Base-by-base conservation (phyloP, 2,113 vertebrate genomes). In the Brachyistius frenatus region DNA sequence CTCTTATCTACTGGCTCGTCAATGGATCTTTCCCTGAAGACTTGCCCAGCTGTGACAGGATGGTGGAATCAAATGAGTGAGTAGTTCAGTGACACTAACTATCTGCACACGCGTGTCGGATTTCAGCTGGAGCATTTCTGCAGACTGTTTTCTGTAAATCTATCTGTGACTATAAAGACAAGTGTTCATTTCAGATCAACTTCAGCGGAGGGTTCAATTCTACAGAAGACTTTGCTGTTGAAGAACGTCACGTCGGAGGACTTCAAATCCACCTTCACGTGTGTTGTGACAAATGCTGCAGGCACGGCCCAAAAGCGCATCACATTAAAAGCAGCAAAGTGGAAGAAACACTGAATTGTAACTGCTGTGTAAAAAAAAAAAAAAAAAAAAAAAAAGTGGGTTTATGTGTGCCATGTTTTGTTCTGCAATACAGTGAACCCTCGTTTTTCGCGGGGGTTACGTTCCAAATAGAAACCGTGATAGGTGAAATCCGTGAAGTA, bases 1-100 rank as follows among this genome's bases (percentile, higher is more conserved):
- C 70, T 0, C 76, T 95, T 3, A 92, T 96, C 75, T 96, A 96
- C 88, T 96, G 96, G 96, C 84, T 97, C 58, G 92, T 95, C 9
- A 94, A 96, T 0, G 86, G 78, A 6, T 84, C 88, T 7, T 96
- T 96, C 78, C 95, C 95, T 0, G 94, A 96, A 37, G 87, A 92
- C 0, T 53, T 70, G 0, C 63, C 35, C 47, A 86, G 85, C 5
- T 80, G 82, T 2, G 68, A 11, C 6, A 84, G 75, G 15, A 91
- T 95, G 41, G 1, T 37, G 0, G 95, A 96, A 69, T 66, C 53
- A n/a, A 58, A 56, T 1, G 91, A 86, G 80, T 97, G 68, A 93
- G 94, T 88, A 44, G 6, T 69, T 64, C 1, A 14, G 44, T 36
- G 7, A 32, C 60, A 31, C 31, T 13, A 58, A 7, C 36, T 55